Conservation (phyloP, 2,888 invertebrate species). For the Pristionchus japonicus region DNA sequence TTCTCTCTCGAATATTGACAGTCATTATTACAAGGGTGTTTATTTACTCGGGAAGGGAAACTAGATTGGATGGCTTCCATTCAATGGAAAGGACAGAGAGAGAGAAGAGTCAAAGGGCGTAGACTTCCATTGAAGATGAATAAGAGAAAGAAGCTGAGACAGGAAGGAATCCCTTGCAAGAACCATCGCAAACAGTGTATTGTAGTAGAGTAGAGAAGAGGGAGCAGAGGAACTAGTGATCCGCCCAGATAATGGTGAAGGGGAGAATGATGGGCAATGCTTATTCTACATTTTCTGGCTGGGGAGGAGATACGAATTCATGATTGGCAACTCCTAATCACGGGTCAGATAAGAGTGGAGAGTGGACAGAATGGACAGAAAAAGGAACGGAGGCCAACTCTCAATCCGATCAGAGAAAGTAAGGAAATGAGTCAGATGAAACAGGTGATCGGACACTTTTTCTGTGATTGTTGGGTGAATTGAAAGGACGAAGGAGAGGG, state of each 20-base stretch:
- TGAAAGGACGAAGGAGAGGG: slow-evolving; percentile 1
- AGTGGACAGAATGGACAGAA: no score
- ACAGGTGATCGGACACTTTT: neutral
- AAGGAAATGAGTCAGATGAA: slow-evolving; percentile 23
- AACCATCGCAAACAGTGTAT: neutral
- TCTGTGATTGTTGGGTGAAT: slow-evolving; percentile 13
- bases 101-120: slow-evolving; percentile 2
- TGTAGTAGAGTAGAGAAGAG: slow-evolving; percentile 2
- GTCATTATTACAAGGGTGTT: slow-evolving; percentile 8
- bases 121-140: no score
- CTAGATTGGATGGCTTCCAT: neutral
- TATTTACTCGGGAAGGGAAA: slow-evolving; percentile 7
- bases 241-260: neutral
- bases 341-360: neutral
- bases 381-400: neutral
- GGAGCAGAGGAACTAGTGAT: neutral
- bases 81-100: slow-evolving; percentile 35
- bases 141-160: neutral
- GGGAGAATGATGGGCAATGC: no score
- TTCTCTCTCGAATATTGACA: neutral
- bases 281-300: neutral
- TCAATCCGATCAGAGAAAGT: neutral
- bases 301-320: no score
- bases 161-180: neutral
- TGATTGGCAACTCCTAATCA: neutral